Evolutionary conservation across 2,797 vertebrate species (phyloP).

Genomic region (Ambastaia sidthimunki): DNA sequence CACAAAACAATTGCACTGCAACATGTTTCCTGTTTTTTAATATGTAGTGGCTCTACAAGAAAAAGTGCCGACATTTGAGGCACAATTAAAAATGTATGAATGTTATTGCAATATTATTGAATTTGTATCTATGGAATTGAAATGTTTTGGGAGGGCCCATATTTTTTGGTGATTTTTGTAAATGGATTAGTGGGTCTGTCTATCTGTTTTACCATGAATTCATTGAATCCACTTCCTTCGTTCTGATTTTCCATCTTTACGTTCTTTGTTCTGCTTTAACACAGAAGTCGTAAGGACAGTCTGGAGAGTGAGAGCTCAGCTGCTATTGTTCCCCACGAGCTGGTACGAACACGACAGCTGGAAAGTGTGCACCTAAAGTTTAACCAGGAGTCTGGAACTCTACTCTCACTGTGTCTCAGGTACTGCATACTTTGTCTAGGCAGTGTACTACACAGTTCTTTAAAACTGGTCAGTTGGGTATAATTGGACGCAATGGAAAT

Average conservation of each 20-base stretch:
- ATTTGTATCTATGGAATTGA: neutral
- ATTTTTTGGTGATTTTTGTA: neutral
- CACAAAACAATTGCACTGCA: neutral
- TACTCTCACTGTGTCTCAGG: constrained; percentile 96
- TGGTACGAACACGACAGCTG: constrained; percentile 93
- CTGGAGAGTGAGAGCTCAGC: constrained; percentile 96
- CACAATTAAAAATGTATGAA: neutral
- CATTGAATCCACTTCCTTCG: neutral
- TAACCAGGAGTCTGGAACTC: constrained; percentile 96
- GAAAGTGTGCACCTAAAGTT: constrained; percentile 98
- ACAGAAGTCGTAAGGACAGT: constrained; percentile 96
- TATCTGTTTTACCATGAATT: neutral
- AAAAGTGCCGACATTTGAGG: neutral
- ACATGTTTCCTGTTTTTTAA: neutral
- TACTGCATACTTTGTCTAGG: constrained; percentile 75
- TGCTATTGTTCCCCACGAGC: constrained; percentile 94
- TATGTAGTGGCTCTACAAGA: neutral
- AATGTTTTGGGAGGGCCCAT: neutral
- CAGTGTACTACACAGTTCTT: constrained; percentile 60
- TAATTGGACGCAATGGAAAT: neutral
- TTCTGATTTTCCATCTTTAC: neutral
- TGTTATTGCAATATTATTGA: neutral
- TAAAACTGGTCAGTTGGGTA: neutral
- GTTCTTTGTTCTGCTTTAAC: constrained; percentile 17
- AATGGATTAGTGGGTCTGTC: neutral